Evolutionary conservation across 2,888 invertebrate genomes (phyloP), one percentile per base, ranked within the genome.

Genomic region (Eurytoma adleriae): DNA sequence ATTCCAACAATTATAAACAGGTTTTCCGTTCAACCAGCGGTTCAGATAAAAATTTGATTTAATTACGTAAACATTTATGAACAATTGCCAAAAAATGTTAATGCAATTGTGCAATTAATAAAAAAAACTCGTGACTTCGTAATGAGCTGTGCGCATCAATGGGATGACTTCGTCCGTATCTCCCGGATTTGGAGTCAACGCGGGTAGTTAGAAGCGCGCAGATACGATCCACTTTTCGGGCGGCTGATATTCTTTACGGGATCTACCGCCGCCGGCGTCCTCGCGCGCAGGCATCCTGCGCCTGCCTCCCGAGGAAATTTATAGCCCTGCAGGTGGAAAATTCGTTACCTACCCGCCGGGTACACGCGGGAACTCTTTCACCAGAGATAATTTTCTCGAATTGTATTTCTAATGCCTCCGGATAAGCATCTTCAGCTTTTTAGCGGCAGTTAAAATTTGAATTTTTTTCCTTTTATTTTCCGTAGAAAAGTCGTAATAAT

Each of bases 141-240:
- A 24, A 24, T 30, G 30, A 7, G 4, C 5, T 30, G 3, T 7
- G 24, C 7, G 30, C 30, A 30, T 30, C 30, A 30, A 30, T 30
- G 40, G 40, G 10, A 40, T 10, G 40, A 7, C 40, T 40, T 40
- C 40, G 40, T 40, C 24, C 50, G 59, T 64, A 54, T 73, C 66
- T 68, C 52, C 75, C 75, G 68, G 24, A 24, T 70, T 64, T 54
- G 0, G 7, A 40, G 69, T 70, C 40, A 27, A 40, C 40, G 5
- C 10, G 40, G n/a, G 18, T 18, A 18, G 40, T 54, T 71, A 59
- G 24, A 30, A 54, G 14, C 70, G n/a, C 50, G 59, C 24, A 73
- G 73, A 78, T 78, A 78, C 48, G 68, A 79, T 74, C 74, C 74
- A 10, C 54, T 57, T 79, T 74, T 66, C 7, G 12, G 48, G 57